A percentile compares a stretch with the other conserved stretches of the same genome.
These are phyloP conservation scores for Sympetrum striolatum DNA, from an alignment of 2,888 invertebrate species.

Conservation along the genomic window DNA sequence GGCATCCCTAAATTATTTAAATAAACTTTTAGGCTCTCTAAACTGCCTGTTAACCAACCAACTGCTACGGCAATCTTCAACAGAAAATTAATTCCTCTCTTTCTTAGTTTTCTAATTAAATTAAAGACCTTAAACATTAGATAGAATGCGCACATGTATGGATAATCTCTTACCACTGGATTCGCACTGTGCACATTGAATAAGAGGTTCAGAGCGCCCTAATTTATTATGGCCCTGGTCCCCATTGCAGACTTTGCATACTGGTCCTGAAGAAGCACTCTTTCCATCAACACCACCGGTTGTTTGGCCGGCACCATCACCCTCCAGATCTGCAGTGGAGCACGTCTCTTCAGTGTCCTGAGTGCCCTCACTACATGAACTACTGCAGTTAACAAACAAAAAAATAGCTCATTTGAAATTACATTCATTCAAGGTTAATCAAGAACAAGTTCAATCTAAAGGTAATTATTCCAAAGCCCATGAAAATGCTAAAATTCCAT, in stretches of 20 bases:
- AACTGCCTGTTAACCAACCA: background rate
- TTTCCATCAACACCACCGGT: slow-evolving; percentile 34
- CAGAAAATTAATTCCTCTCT: too few relatives aligned
- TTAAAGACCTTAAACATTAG: too few relatives aligned
- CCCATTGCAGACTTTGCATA: slow-evolving; percentile 62
- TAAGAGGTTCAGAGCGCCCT: slow-evolving; percentile 63
- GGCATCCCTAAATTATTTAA: too few relatives aligned
- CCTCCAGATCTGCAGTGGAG: slow-evolving; percentile 47
- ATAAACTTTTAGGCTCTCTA: too few relatives aligned
- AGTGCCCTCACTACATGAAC: slow-evolving; percentile 60
- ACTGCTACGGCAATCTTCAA: too few relatives aligned
- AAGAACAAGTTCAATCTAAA: background rate
- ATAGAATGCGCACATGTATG: too few relatives aligned
- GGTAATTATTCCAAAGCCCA: background rate
- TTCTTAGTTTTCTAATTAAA: too few relatives aligned
- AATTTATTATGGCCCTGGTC: slow-evolving; percentile 60
- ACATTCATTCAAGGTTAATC: background rate
- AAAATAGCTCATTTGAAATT: background rate
- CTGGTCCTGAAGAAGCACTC: slow-evolving; percentile 50
- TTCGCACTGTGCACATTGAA: slow-evolving; percentile 68
- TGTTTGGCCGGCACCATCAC: slow-evolving; percentile 46
- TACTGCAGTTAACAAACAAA: slow-evolving; percentile 52
- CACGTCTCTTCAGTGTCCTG: slow-evolving; percentile 57
- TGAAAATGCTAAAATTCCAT: background rate
- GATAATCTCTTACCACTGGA: slow-evolving; percentile 69